Evolutionary conservation across 2,888 invertebrate genomes (phyloP), one percentile per base, ranked within the genome.

Genomic region (Phoenoteleia sp.): DNA sequence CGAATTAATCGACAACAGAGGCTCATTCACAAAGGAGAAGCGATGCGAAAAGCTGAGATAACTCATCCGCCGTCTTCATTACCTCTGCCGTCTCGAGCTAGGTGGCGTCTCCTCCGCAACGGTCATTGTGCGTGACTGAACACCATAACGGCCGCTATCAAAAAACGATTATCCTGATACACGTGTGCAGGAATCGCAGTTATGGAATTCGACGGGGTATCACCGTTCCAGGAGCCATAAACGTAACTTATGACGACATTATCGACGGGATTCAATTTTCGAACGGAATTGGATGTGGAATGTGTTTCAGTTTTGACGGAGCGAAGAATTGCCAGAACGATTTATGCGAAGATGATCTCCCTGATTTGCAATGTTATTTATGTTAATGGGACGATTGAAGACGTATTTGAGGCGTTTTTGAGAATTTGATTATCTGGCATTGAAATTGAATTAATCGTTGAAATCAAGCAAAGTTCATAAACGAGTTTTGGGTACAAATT

Each of bases 141-240:
- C 54, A 21, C 60, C 54, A 60, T 74, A 83, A 75, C 33, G 42
- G 75, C 11, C 17, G 56, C 75, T 80, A 80, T 80, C 80, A 75
- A 80, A 84, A 80, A 80, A 56, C 82, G 82, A 82, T 82, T 82
- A 82, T 77, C 72, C 77, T 72, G 80, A 81, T 66, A 71, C 75
- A 64, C 76, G 76, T 58, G 79, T 52, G 42, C 45, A 23, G 64
- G 54, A 66, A 62, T 74, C 62, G 42, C 60, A 54, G 67, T 71
- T 67, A 67, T 74, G 72, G 83, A 83, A 74, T 84, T 74, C 49
- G 56, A 39, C 64, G 21, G 58, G 67, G 27, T 13, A 64, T 58
- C 52, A 21, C 5, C 36, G 42, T 74, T 66, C 15, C 72, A 13
- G 29, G 2, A 39, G 66, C 84, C 66, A 79, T 84, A 84, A 84